Percentiles rank a stretch among this genome's conserved stretches.
Evolutionary conservation across 2,113 vertebrate species (phyloP).

Genomic region (Suncus etruscus): DNA sequence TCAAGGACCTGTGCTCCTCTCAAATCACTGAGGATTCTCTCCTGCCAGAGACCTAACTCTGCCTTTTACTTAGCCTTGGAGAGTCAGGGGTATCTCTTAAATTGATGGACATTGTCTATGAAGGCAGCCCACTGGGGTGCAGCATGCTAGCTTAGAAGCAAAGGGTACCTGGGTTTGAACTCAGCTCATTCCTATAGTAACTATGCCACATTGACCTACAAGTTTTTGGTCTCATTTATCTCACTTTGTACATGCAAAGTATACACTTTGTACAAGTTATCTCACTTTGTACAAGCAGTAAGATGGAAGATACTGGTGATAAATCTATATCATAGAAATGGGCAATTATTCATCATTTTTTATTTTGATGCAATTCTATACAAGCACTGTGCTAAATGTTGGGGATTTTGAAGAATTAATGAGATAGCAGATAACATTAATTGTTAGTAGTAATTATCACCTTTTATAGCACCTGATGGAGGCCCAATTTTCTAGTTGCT

Average conservation of each 20-base stretch:
- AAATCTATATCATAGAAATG: not conserved
- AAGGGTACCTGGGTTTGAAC: not conserved
- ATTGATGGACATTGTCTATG: not conserved
- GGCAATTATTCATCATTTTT: not conserved
- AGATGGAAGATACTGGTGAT: not conserved
- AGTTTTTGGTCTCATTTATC: not conserved
- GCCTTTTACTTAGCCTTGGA: too few species aligned
- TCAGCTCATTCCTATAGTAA: not conserved
- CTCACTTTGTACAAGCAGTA: not conserved
- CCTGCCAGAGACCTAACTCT: rapidly evolving
- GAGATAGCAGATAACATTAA: not conserved
- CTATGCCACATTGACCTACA: not conserved
- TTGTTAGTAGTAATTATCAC: not conserved
- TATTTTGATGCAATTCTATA: not conserved
- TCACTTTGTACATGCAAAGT: not conserved
- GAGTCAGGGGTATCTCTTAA: not conserved
- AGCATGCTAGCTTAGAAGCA: too few species aligned
- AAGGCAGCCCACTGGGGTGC: not conserved
- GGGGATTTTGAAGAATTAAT: not conserved
- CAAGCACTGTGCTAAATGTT: too few species aligned
- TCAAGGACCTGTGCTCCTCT: not conserved
- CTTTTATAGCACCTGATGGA: not conserved
- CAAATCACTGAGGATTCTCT: not conserved
- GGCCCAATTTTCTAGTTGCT: too few species aligned
- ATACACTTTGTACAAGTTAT: too few species aligned